phyloP scores from a whole-genome alignment of 2,797 vertebrate species.

The Brotula barbata region DNA sequence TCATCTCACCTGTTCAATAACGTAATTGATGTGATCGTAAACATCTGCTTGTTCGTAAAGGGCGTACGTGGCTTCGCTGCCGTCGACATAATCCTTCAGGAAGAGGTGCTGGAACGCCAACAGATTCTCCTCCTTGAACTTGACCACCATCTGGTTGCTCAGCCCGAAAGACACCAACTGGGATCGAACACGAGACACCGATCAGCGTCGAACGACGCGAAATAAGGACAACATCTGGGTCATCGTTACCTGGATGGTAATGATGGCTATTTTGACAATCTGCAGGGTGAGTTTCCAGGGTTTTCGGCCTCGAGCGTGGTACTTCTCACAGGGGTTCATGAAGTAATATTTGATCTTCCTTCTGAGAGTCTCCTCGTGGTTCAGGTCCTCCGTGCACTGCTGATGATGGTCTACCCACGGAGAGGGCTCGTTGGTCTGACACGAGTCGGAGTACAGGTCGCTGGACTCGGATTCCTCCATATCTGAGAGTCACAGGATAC shows the following conservation, averaged over 20 bases:
- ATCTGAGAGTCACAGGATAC: constrained; percentile 31
- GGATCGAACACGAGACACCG: background rate
- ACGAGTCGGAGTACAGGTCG: constrained; percentile 30
- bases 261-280: constrained; percentile 91
- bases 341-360: constrained; percentile 94
- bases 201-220: background rate
- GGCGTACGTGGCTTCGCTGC: constrained; percentile 80
- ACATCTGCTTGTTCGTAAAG: constrained; percentile 89
- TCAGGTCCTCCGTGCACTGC: constrained; percentile 26
- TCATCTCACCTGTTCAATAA: constrained; percentile 83
- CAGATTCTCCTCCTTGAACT: constrained; percentile 95
- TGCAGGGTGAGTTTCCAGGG: constrained; percentile 96
- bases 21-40: constrained; percentile 86
- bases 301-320: constrained; percentile 89
- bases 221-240: background rate
- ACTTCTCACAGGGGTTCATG: constrained; percentile 98
- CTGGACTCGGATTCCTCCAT: constrained; percentile 68
- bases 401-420: constrained; percentile 34
- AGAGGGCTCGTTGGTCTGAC: constrained; percentile 22
- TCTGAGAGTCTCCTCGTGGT: constrained; percentile 82
- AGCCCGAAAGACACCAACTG: constrained; percentile 94
- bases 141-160: constrained; percentile 97
- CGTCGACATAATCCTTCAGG: constrained; percentile 86
- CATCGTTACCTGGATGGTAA: constrained; percentile 87
- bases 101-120: constrained; percentile 93